Percentiles rank a stretch among this genome's conserved stretches.
Evolutionary conservation across 2,797 vertebrate genomes (phyloP).

Genomic region (Perodicticus potto): DNA sequence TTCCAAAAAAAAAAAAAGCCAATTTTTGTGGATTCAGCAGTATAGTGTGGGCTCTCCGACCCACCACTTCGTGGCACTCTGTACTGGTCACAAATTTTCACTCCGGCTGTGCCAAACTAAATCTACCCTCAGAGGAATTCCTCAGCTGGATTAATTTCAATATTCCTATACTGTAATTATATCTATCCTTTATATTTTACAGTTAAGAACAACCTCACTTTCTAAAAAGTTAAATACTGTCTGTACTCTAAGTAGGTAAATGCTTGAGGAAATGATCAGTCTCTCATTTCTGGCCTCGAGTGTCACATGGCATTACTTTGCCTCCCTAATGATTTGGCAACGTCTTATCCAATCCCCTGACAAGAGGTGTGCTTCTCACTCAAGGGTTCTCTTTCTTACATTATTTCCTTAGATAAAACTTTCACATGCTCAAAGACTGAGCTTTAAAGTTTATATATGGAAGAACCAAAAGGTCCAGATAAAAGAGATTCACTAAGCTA

Average conservation of each 20-base stretch:
- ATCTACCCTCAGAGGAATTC: background rate
- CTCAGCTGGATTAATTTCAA: background rate
- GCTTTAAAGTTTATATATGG: background rate
- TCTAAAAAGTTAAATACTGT: slow-evolving; percentile 1
- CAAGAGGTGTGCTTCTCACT: background rate
- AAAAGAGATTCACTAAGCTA: slow-evolving; percentile 13
- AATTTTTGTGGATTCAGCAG: background rate
- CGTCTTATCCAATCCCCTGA: background rate
- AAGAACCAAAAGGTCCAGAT: background rate
- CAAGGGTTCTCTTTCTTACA: background rate
- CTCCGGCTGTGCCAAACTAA: background rate
- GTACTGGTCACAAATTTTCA: background rate
- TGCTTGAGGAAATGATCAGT: background rate
- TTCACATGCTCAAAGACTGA: background rate
- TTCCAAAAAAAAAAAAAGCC: background rate
- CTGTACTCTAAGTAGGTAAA: background rate
- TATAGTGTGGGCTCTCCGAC: background rate
- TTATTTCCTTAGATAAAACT: background rate
- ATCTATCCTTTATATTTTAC: background rate
- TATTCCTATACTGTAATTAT: background rate
- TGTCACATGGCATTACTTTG: background rate
- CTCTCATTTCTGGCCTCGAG: background rate
- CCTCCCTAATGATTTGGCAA: background rate
- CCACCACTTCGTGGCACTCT: slow-evolving; percentile 6
- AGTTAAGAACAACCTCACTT: slow-evolving; percentile 33